Conservation (phyloP, 2,888 invertebrate species). For the Sinodicranocentrus sp. region DNA sequence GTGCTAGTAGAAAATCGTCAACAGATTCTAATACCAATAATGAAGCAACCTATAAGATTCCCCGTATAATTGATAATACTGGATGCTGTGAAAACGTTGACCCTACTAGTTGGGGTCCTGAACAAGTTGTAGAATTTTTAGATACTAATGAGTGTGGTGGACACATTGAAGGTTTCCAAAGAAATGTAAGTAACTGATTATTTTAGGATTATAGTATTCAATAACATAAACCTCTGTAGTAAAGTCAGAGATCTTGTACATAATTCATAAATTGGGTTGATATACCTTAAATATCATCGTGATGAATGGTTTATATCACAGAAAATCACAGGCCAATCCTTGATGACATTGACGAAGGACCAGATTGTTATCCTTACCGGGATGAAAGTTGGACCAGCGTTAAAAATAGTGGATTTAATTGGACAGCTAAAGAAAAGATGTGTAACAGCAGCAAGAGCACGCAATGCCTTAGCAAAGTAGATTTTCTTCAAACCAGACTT, state of each 20-base stretch:
- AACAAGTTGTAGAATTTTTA: conserved; percentile 93
- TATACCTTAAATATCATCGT: too few relatives aligned
- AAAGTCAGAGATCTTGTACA: too few relatives aligned
- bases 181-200: conserved; percentile 79
- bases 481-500: neutral
- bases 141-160: conserved; percentile 89
- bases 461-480: conserved; percentile 70
- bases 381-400: conserved; percentile 96
- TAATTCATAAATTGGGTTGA: too few relatives aligned
- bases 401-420: conserved; percentile 95
- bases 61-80: conserved; percentile 82
- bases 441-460: conserved; percentile 81
- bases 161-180: conserved; percentile 82
- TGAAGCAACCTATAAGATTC: conserved; percentile 79
- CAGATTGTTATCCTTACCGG: conserved; percentile 93
- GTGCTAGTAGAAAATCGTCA: conserved; percentile 22
- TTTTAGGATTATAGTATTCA: neutral
- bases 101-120: conserved; percentile 88
- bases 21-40: conserved; percentile 44
- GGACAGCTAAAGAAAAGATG: conserved; percentile 94
- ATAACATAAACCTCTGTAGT: too few relatives aligned
- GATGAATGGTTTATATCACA: too few relatives aligned
- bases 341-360: conserved; percentile 91
- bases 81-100: conserved; percentile 81
- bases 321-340: conserved; percentile 89